These are phyloP conservation scores for Dynastes maya DNA, from an alignment of 2,888 invertebrate species.

Conservation along the genomic window DNA sequence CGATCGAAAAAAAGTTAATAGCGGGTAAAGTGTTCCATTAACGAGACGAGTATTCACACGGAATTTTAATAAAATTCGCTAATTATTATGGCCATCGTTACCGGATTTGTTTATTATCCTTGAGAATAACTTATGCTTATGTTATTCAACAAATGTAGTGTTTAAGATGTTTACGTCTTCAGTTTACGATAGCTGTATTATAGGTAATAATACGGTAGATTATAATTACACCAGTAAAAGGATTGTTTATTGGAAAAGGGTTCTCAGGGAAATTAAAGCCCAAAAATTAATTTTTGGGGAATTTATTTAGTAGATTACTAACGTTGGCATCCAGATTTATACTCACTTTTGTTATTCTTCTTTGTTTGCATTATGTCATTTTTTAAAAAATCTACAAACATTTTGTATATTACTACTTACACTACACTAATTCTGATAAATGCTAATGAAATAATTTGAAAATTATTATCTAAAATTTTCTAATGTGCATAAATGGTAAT, in stretches of 20 bases:
- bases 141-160: background rate
- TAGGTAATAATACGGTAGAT: conserved; percentile 10
- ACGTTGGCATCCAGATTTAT: no score
- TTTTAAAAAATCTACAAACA: no score
- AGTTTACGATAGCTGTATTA: conserved; percentile 12
- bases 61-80: conserved; percentile 36
- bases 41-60: conserved; percentile 6
- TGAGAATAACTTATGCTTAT: conserved; percentile 1
- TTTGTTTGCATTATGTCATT: no score
- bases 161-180: background rate
- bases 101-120: conserved; percentile 16
- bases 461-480: no score
- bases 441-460: no score
- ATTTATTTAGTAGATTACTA: background rate
- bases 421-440: no score
- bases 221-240: background rate
- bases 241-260: conserved; percentile 24
- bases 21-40: conserved; percentile 30
- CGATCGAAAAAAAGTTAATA: background rate
- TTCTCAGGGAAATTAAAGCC: background rate
- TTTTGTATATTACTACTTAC: no score
- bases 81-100: conserved; percentile 21
- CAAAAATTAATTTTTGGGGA: background rate
- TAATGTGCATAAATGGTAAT: no score
- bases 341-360: no score